phyloP scores from a whole-genome alignment of 2,113 vertebrate species.

The Cepphus grylle region DNA sequence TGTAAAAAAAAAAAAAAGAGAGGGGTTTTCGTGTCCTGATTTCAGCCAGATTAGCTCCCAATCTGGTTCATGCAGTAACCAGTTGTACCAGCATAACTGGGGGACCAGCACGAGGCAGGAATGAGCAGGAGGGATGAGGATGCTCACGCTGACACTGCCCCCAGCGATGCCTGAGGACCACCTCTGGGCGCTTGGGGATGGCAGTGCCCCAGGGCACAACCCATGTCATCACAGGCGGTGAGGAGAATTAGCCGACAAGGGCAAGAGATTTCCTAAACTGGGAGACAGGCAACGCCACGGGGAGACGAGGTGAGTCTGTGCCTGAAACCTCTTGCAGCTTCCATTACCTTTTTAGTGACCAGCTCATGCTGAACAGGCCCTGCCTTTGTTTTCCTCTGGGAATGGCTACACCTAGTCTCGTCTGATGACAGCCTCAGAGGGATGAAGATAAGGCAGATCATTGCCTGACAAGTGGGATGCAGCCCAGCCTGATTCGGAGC shows the following conservation, averaged over 20 bases:
- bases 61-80: not conserved
- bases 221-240: not conserved
- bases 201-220: not conserved
- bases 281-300: not conserved
- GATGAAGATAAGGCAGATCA: not conserved
- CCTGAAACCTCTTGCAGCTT: not conserved
- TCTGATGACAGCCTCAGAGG: not conserved
- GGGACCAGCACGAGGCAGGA: not conserved
- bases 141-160: not conserved
- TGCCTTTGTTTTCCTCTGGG: not conserved
- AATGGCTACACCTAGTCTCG: fast-evolving
- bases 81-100: not conserved
- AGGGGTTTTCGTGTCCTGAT: not conserved
- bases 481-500: not conserved
- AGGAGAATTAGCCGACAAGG: not conserved
- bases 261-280: not conserved
- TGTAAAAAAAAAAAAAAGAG: not conserved
- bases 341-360: not conserved
- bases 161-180: not conserved
- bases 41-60: not conserved
- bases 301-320: not conserved
- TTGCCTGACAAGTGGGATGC: not conserved
- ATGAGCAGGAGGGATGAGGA: not conserved
- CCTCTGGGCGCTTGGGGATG: not conserved
- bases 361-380: not conserved